Base-by-base conservation (phyloP, 2,888 invertebrate species). In the Eustalomyia histrio region DNA sequence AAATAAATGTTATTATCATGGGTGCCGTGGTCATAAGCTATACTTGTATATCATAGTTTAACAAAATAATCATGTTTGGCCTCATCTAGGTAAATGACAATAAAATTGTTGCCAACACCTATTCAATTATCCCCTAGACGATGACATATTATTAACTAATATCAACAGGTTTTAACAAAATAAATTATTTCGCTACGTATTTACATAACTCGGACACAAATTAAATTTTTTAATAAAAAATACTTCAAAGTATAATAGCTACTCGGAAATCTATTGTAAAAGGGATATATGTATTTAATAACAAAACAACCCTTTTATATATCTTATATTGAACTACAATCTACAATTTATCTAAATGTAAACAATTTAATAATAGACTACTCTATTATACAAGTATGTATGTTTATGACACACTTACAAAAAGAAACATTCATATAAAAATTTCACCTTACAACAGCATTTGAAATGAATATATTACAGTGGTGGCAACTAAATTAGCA, bases 331-430 rank as follows among this genome's bases (percentile, higher is more conserved):
- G 29, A 61, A 61, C 43, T 47, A n/a, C 33, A 78, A 67, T 67
- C 55, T 17, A 67, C 55, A 60, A 76, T 72, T 78, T 63, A 73
- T 73, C 55, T 73, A 58, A 79, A 55, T 53, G 68, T 53, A 43
- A 74, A 74, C 10, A 69, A 4, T 64, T 79, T 68, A 53, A 63
- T 79, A 52, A 67, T 61, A 61, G 33, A 67, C 10, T 33, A 33
- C n/a, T 29, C 21, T 21, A 33, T 8, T 21, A 29, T 35, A 29
- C 33, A 63, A 29, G 29, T 29, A 29, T 29, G 29, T 29, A 29
- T 29, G 29, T 29, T 18, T 55, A 57, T 58, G 57, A 50, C 58
- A 57, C n/a, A 60, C 63, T 63, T 63, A 29, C 10, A 39, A 1
- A 39, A 1, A 60, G 8, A 58, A 17, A 47, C 47, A 61, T 47